Base-by-base conservation (phyloP, 1,140 invertebrate species). In the Bombus terrestris region DNA sequence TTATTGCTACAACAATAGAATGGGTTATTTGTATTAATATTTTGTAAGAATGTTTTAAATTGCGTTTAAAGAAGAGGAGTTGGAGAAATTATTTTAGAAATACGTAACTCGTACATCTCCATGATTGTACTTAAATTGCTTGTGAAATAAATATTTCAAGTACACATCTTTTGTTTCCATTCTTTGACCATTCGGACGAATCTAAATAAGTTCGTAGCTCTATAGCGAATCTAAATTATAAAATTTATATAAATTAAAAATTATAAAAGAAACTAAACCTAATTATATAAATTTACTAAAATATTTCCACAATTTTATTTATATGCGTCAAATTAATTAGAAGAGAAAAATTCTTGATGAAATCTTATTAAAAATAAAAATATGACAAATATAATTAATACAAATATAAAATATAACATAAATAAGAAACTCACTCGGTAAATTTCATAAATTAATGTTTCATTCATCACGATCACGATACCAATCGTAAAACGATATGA, bases 111-210 rank as follows among this genome's bases (percentile, higher is more conserved):
- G 5, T 53, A 22, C 18, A 53, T 59, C 35, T 76, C 25, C 35
- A 57, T 69, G 43, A 22, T 69, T 83, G 74, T 78, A 77, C 32
- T 13, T 32, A 32, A 32, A 47, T 69, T 83, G 43, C 64, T 69
- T 69, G 37, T 35, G 28, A 57, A 83, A 69, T 83, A 83, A 83
- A 83, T 78, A 53, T 83, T 68, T 66, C 66, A 69, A 53, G 5
- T 78, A 57, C n/a, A 75, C 18, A 0, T 25, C 57, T 6, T 12
- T 18, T 18, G 37, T 28, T 43, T 3, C 9, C 12, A 15, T 72
- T 72, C 5, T n/a, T n/a, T 39, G 5, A 13, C 22, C 41, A 15
- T 41, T 71, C 28, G 5, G 8, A 72, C 39, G 1, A 39, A 5
- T 71, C 1, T n/a, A 5, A 72, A 8, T 41, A n/a, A 41, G 35